Conservation (phyloP, 2,888 invertebrate genomes). For the Troilus luridus region DNA sequence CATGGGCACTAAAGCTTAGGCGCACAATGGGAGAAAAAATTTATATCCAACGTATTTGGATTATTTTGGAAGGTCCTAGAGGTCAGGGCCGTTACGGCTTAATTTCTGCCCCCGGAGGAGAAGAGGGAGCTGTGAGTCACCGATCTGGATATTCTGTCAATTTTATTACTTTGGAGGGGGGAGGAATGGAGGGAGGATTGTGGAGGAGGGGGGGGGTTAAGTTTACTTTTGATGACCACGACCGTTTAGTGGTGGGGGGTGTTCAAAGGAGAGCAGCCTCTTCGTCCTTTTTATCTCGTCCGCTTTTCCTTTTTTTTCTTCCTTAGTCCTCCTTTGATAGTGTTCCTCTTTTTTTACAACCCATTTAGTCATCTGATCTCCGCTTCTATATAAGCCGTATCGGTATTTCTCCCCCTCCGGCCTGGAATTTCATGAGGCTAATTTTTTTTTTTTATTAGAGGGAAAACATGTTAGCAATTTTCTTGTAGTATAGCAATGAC, state of each 20-base stretch:
- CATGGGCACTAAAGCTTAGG: background rate
- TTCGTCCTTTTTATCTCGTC: constrained; percentile 22
- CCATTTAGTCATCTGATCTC: constrained; percentile 36
- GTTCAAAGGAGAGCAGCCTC: background rate
- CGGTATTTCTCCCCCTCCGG: background rate
- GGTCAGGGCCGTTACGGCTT: background rate
- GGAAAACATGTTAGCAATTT: background rate
- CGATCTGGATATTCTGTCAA: background rate
- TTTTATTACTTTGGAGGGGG: background rate
- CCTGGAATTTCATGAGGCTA: constrained; percentile 7
- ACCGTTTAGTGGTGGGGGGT: constrained; percentile 11
- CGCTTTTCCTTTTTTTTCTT: background rate
- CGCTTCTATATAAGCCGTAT: constrained; percentile 37
- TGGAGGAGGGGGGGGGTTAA: background rate
- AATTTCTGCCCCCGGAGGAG: background rate
- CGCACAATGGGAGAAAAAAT: constrained; percentile 38
- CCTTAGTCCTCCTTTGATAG: background rate
- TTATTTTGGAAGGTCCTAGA: background rate
- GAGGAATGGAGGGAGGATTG: background rate
- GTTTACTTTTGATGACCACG: constrained; percentile 22
- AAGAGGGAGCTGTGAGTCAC: background rate
- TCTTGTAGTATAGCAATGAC: background rate
- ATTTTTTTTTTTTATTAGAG: background rate
- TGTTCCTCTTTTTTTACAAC: constrained; percentile 34
- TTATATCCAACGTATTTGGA: constrained; percentile 14